Evolutionary conservation across 1,140 invertebrate species (phyloP).

Genomic region (Lutraria rhynchaena): DNA sequence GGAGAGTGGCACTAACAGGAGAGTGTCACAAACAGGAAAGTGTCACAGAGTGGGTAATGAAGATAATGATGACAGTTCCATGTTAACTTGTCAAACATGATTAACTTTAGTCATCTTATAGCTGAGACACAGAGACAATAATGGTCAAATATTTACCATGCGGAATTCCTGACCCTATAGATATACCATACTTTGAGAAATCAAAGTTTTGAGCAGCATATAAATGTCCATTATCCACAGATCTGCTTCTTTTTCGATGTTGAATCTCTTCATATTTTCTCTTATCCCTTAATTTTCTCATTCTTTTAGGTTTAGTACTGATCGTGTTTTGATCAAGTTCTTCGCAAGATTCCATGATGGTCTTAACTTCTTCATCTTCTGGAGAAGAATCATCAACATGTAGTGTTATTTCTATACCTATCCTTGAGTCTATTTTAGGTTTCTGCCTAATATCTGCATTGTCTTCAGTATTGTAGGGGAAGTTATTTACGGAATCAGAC

Average conservation of each 20-base stretch:
- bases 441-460: no score
- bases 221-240: slow-evolving; percentile 3
- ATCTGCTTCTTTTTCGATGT: slow-evolving; percentile 22
- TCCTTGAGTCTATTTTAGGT: background rate
- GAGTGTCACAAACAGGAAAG: no score
- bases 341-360: slow-evolving; percentile 34
- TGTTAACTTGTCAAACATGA: no score
- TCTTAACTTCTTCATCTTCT: slow-evolving; percentile 32
- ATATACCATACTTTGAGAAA: slow-evolving; percentile 43
- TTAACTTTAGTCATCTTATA: no score
- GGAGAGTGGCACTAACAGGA: no score
- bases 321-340: slow-evolving; percentile 8
- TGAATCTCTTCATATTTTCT: slow-evolving; percentile 36
- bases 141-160: slow-evolving; percentile 37
- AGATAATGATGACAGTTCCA: no score
- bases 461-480: no score
- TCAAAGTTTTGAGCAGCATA: slow-evolving; percentile 3
- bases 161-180: slow-evolving; percentile 23
- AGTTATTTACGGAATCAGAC: no score
- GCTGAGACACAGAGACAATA: no score
- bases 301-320: background rate
- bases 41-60: no score
- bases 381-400: slow-evolving; percentile 9
- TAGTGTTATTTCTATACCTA: slow-evolving; percentile 22
- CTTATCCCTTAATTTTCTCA: background rate